Evolutionary conservation across 2,888 invertebrate genomes (phyloP), one percentile per base, ranked within the genome.

Genomic region (Pseudococcus viburni): DNA sequence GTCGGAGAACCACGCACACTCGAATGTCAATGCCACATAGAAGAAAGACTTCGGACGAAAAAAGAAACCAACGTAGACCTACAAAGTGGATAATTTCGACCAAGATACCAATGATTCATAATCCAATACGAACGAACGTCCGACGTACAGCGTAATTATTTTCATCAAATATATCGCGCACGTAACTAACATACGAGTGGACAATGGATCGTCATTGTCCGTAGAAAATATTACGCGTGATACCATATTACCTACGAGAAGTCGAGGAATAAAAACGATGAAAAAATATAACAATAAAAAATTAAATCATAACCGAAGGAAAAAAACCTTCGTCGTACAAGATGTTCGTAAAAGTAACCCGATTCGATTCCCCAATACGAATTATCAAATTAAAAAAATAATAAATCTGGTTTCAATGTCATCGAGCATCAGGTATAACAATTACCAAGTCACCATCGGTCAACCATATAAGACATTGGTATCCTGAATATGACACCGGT

Each of bases 161-260:
- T 83, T 83, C 80, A 83, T 83, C 80, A 83, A 83, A 46, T 83
- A 83, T 46, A 46, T 46, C 46, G 80, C 80, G 80, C 80, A 83
- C 80, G 80, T 83, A 83, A 83, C 80, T 19, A 80, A 80, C 42
- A 42, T 83, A 46, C 80, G 46, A 33, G 80, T 83, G 80, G 80
- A 83, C 80, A 83, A 83, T 83, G 46, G 80, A 9, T 8, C 80
- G 19, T 83, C 46, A 83, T 83, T 83, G 80, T 83, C 80, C 80
- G 8, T 42, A 83, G 80, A 33, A 83, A 83, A 33, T 77, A 77
- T 77, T 83, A 83, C 80, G 12, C 80, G 80, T 83, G 80, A 83
- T 83, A 83, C 46, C 22, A 19, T 55, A 33, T 33, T 33, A n/a
- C n/a, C n/a, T n/a, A 33, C 26, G 42, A 6, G 0, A 42, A 19